Percentiles rank a stretch among this genome's conserved stretches.
Conservation (phyloP, 2,797 vertebrate species). For the Macroramphosus scolopax region DNA sequence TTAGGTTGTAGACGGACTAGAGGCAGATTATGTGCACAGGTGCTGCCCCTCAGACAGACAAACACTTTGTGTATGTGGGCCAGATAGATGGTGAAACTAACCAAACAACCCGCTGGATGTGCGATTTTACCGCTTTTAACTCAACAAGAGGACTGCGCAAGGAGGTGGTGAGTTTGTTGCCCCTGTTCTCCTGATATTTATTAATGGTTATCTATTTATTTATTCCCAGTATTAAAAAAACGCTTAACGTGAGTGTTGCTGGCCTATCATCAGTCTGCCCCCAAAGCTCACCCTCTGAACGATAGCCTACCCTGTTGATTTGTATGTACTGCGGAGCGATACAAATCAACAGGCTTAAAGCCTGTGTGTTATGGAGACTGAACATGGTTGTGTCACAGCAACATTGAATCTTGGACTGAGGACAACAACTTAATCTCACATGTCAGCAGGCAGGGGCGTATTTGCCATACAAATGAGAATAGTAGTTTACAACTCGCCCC, state of each 20-base stretch:
- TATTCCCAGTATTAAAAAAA: too few species aligned
- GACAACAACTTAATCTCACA: neutral
- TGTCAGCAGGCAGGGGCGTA: neutral
- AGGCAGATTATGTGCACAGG: constrained; percentile 70
- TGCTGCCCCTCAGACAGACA: constrained; percentile 25
- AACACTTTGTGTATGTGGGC: constrained; percentile 18
- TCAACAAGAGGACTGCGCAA: constrained; percentile 16
- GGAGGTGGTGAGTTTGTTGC: constrained; percentile 54
- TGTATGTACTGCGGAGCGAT: neutral
- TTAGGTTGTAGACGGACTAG: constrained; percentile 39
- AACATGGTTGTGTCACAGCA: neutral
- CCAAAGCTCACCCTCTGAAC: neutral
- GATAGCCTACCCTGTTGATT: neutral
- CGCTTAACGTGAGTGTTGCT: too few species aligned
- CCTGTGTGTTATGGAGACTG: neutral
- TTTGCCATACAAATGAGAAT: neutral
- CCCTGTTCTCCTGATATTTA: too few species aligned
- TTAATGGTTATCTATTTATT: too few species aligned
- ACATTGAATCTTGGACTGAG: too few species aligned
- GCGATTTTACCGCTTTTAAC: neutral
- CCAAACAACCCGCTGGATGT: constrained; percentile 3
- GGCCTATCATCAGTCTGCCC: too few species aligned
- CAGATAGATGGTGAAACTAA: constrained; percentile 20
- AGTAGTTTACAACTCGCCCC: neutral
- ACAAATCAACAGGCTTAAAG: constrained; percentile 3